Evolutionary conservation across 1,140 invertebrate genomes (phyloP).

Genomic region (Pseudoatta argentina): DNA sequence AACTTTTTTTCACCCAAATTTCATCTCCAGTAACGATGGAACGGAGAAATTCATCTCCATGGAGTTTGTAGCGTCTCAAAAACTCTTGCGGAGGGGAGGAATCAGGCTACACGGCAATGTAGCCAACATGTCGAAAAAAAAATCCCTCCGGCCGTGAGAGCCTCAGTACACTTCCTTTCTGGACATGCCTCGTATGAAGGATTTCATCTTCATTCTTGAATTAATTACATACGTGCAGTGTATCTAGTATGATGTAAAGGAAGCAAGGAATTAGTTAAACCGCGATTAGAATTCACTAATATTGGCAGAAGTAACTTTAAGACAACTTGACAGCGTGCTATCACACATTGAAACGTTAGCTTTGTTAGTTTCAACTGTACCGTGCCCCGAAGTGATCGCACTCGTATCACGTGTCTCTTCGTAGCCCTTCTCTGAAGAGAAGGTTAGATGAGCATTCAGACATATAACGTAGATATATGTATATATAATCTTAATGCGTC

Average conservation of each 20-base stretch:
- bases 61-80: too few relatives aligned
- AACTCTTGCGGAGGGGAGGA: too few relatives aligned
- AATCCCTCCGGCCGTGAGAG: too few relatives aligned
- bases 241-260: background rate
- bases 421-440: background rate
- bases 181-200: too few relatives aligned
- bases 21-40: too few relatives aligned
- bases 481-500: constrained; percentile 69
- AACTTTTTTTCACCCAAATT: too few relatives aligned
- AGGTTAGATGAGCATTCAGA: constrained; percentile 50
- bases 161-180: too few relatives aligned
- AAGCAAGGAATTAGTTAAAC: constrained; percentile 7
- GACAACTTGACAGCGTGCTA: constrained; percentile 14
- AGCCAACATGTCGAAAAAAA: too few relatives aligned
- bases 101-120: too few relatives aligned
- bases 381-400: constrained; percentile 27
- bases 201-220: background rate
- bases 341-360: constrained; percentile 38
- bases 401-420: constrained; percentile 24
- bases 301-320: constrained; percentile 13
- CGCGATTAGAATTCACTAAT: constrained; percentile 26
- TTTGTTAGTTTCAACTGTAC: constrained; percentile 46
- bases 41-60: too few relatives aligned
- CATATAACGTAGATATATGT: constrained; percentile 7
- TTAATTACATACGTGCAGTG: background rate